Evolutionary conservation across 2,888 invertebrate genomes (phyloP), one percentile per base, ranked within the genome.

Genomic region (Ceramica pisi): DNA sequence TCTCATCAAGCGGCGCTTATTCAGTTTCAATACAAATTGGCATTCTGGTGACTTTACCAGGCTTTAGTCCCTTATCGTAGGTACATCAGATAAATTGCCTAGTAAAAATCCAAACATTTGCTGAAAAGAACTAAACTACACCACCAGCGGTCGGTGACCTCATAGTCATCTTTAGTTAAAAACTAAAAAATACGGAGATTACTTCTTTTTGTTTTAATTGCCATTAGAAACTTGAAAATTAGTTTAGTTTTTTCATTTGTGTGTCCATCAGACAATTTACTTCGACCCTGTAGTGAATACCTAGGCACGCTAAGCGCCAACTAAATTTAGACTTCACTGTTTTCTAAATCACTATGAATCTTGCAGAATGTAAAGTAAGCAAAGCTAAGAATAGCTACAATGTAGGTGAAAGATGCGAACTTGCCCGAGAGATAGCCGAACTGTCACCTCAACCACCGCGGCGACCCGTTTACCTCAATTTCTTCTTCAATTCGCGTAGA

Each of bases 401-500:
- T 76, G 76, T 76, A 79, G 79, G 64, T 64, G 67, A 77, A 56
- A 62, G 67, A 62, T 77, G 62, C 57, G 56, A 46, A 44, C 51
- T 41, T n/a, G 78, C 56, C 57, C 10, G 57, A 67, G 73, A 41
- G 82, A 68, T 63, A 68, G 78, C 59, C 51, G 53, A 50, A 65
- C 53, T 67, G 65, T 63, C 82, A 67, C 71, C 78, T 57, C 56
- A 51, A 48, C 19, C 41, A 50, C 53, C 21, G 23, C 51, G 48
- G n/a, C 72, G 78, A 72, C 80, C 80, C 41, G 51, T 55, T 78
- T 67, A 70, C 80, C 80, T 70, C 67, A 57, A 78, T 80, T 78
- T 64, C 78, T 81, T 67, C 62, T 80, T 76, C 53, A 67, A 64
- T 82, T 78, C 64, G 66, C 74, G 65, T 62, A 76, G 71, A 73